Conservation (phyloP, 1,140 invertebrate species). For the Artemia franciscana region DNA sequence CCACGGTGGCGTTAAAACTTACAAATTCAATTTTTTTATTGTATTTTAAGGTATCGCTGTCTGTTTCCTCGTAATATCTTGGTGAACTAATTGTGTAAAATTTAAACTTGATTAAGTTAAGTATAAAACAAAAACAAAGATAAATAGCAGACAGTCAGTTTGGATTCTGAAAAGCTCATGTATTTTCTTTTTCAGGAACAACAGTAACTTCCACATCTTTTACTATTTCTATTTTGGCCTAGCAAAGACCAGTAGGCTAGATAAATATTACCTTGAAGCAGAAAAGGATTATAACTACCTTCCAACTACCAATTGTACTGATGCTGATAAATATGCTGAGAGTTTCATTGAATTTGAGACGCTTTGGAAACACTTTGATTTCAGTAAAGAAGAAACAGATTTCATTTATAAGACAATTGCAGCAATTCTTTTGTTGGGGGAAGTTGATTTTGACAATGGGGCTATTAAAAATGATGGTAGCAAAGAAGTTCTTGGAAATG, state of each 20-base stretch:
- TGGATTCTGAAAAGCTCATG: too few species aligned
- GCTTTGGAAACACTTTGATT: constrained; percentile 38
- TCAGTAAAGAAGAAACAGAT: constrained; percentile 40
- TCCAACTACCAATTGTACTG: constrained; percentile 19
- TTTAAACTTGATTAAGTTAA: too few species aligned
- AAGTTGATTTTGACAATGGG: constrained; percentile 44
- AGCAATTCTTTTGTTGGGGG: constrained; percentile 57
- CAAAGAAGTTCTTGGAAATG: constrained; percentile 35
- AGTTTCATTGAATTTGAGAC: constrained; percentile 32
- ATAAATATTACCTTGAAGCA: constrained; percentile 33
- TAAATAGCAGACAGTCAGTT: too few species aligned
- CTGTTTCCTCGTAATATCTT: too few species aligned
- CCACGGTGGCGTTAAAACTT: too few species aligned
- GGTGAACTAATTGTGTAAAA: too few species aligned
- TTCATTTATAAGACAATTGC: constrained; percentile 44
- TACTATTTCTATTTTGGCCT: constrained; percentile 71
- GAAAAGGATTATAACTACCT: constrained; percentile 55
- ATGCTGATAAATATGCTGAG: constrained; percentile 6
- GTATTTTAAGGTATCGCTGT: too few species aligned
- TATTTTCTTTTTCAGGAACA: constrained; percentile 28
- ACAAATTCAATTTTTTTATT: too few species aligned
- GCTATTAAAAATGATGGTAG: constrained; percentile 45
- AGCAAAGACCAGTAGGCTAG: constrained; percentile 30
- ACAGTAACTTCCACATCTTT: constrained; percentile 69
- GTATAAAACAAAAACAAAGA: too few species aligned